phyloP scores from a whole-genome alignment of 1,140 invertebrate genomes.

The Zophobas atratus region DNA sequence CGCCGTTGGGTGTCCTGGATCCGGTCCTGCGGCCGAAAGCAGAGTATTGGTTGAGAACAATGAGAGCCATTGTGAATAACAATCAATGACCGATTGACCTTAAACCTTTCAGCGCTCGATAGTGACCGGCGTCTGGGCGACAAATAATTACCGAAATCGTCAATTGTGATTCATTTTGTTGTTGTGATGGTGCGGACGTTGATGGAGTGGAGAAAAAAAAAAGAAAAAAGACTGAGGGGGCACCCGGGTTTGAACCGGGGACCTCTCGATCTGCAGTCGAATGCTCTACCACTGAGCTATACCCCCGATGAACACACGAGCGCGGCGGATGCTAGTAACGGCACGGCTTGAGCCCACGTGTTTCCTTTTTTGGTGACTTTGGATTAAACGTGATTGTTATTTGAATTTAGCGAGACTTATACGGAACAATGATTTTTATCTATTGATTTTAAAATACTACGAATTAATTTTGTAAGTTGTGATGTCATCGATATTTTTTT shows the following conservation, averaged over 20 bases:
- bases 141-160: neutral
- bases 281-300: slow-evolving; percentile 93
- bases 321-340: neutral
- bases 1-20: slow-evolving; percentile 22
- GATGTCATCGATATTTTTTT: no score
- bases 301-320: slow-evolving; percentile 55
- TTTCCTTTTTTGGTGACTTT: slow-evolving; percentile 8
- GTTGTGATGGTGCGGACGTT: neutral
- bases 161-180: neutral
- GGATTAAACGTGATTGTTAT: neutral
- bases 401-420: neutral
- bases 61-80: slow-evolving; percentile 27
- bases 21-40: slow-evolving; percentile 7
- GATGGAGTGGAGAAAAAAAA: slow-evolving; percentile 51
- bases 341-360: neutral
- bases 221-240: slow-evolving; percentile 74
- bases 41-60: slow-evolving; percentile 7
- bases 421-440: neutral
- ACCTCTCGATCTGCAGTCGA: slow-evolving; percentile 95
- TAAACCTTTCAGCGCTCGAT: slow-evolving; percentile 23
- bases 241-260: slow-evolving; percentile 94
- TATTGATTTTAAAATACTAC: no score
- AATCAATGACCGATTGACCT: slow-evolving; percentile 40
- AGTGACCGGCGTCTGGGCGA: slow-evolving; percentile 31
- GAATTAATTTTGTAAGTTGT: no score